A percentile compares a stretch with the other conserved stretches of the same genome.
Conservation (phyloP, 2,888 invertebrate genomes). For the Muschampia staudingeri region DNA sequence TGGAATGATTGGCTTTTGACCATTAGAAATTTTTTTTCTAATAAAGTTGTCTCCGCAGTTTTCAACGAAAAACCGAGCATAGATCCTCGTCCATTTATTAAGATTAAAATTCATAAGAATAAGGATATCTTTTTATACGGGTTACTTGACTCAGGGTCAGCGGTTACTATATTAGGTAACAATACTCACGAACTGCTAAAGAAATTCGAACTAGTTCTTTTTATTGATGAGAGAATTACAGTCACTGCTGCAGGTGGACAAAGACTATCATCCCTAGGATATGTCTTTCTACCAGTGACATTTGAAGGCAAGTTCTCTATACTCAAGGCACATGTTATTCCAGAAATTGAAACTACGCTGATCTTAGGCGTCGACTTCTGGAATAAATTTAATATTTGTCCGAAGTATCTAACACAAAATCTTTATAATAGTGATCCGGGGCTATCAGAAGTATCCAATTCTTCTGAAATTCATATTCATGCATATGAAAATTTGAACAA, state of each 20-base stretch:
- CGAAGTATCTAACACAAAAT: slow-evolving; percentile 11
- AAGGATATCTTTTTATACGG: too few relatives aligned
- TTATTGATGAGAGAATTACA: neutral
- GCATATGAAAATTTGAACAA: slow-evolving; percentile 25
- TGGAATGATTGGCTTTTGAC: slow-evolving; percentile 59
- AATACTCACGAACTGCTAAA: slow-evolving; percentile 43
- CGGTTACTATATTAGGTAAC: slow-evolving; percentile 60
- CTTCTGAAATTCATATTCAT: slow-evolving; percentile 2
- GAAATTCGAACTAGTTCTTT: slow-evolving; percentile 26
- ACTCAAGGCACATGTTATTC: slow-evolving; percentile 58
- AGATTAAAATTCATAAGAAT: too few relatives aligned
- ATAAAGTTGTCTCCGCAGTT: too few relatives aligned
- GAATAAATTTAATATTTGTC: slow-evolving; percentile 43
- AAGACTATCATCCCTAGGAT: slow-evolving; percentile 40
- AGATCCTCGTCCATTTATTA: too few relatives aligned
- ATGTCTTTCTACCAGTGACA: slow-evolving; percentile 48
- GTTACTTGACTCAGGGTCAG: neutral
- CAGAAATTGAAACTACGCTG: slow-evolving; percentile 49
- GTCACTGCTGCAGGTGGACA: slow-evolving; percentile 57
- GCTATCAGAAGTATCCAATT: neutral
- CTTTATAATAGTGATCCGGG: neutral
- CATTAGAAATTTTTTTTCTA: neutral
- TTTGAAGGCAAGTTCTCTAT: slow-evolving; percentile 52
- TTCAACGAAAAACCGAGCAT: too few relatives aligned
- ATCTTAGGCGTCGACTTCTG: slow-evolving; percentile 65